These are phyloP conservation scores for Felis catus DNA, from an alignment of 2,113 vertebrate species.

Conservation along the genomic window DNA sequence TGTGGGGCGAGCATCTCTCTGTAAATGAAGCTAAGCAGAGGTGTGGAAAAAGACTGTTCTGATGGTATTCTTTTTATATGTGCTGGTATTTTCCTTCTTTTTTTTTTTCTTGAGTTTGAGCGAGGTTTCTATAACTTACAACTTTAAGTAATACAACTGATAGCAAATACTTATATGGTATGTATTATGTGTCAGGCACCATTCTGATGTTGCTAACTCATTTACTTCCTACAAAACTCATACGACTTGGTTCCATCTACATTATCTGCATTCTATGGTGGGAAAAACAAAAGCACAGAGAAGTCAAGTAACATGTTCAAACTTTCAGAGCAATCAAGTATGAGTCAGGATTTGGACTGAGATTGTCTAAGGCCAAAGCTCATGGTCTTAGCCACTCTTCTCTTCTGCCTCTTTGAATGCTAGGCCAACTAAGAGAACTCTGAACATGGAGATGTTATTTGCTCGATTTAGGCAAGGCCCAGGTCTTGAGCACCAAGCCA, in stretches of 20 bases:
- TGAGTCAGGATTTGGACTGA: background rate
- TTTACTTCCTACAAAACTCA: background rate
- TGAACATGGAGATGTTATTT: background rate
- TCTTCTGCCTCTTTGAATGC: background rate
- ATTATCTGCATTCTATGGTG: background rate
- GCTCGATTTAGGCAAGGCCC: background rate
- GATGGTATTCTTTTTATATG: background rate
- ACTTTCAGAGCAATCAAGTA: background rate
- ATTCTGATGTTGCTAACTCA: background rate
- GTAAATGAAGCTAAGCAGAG: background rate
- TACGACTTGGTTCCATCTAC: background rate
- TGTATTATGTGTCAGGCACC: background rate
- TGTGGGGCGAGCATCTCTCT: background rate
- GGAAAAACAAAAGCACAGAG: background rate
- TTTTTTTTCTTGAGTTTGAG: background rate
- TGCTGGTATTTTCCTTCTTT: background rate
- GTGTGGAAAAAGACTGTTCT: background rate
- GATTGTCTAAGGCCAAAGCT: background rate
- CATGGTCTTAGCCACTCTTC: background rate
- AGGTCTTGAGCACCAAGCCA: background rate
- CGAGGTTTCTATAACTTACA: background rate
- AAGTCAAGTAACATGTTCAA: background rate
- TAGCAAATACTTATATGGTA: background rate
- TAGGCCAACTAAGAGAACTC: background rate
- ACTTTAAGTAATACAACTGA: background rate